Base-by-base conservation (phyloP, 2,113 vertebrate species). In the Tamias sibiricus region DNA sequence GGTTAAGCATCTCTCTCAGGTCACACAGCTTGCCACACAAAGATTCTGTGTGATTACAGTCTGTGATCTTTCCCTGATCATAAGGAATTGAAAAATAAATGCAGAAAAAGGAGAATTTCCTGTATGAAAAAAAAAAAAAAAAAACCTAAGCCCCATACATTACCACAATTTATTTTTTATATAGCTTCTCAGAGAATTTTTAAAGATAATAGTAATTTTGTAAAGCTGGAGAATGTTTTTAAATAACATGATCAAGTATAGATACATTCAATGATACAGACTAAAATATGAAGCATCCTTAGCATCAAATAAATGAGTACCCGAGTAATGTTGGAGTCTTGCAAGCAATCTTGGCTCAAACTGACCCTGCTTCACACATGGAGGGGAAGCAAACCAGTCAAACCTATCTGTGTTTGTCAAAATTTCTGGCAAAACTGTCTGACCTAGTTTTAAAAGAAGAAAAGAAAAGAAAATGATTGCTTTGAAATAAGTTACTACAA, bases 381-480 rank as follows among this genome's bases (percentile, higher is more conserved):
- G 87, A 82, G 90, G 77, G 97, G 59, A 97, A 97, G 98, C 92
- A 98, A 95, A 97, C 89, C 97, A 97, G 97, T 97, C 96, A 97
- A 96, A 98, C 97, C 97, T 97, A 98, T 97, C 97, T 97, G 96
- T 97, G 96, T 97, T 97, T 94, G 95, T 98, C 97, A 96, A 96
- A 98, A 97, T 98, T 98, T 98, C 98, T 98, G 80, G 97, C 97
- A 96, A 98, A 98, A 98, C 95, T 98, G 96, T 95, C 97, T 98
- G 98, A 97, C 87, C 96, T 97, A 35, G 95, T 32, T 80, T 80
- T 52, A 47, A 83, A 52, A 77, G 40, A 37, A 1, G 59, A 75
- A 68, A 83, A 77, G 44, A 24, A 86, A 52, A 88, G 22, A 97
- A 97, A 97, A 90, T 90, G 83, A 97, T 92, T 96, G 80, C 94